A percentile compares a stretch with the other conserved stretches of the same genome.
These are phyloP conservation scores for Parascotia fuliginaria DNA, from an alignment of 2,888 invertebrate species.

Conservation along the genomic window DNA sequence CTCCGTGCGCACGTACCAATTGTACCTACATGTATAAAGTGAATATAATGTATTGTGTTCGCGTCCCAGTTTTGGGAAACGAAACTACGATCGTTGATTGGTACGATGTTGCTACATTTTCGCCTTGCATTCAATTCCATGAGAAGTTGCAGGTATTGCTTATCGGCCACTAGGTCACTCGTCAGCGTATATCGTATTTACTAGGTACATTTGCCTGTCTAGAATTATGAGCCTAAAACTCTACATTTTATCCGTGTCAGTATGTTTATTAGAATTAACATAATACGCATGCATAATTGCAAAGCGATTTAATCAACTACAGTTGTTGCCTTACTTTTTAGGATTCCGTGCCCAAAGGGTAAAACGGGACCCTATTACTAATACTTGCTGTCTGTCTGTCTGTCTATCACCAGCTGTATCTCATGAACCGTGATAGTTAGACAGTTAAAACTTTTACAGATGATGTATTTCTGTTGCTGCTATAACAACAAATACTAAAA, in stretches of 20 bases:
- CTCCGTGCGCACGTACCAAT: slow-evolving; percentile 62
- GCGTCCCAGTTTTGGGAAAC: slow-evolving; percentile 79
- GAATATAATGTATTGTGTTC: slow-evolving; percentile 63
- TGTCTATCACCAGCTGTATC: too few species aligned
- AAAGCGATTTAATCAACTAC: neutral
- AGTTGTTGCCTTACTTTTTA: neutral
- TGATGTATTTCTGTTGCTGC: too few species aligned
- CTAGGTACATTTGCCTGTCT: slow-evolving; percentile 38
- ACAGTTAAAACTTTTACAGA: too few species aligned
- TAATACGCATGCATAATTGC: slow-evolving; percentile 6
- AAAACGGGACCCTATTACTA: too few species aligned
- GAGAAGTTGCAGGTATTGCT: slow-evolving; percentile 76
- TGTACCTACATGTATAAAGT: slow-evolving; percentile 58
- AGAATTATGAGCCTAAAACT: slow-evolving; percentile 29
- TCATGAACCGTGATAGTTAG: too few species aligned
- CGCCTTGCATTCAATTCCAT: slow-evolving; percentile 81
- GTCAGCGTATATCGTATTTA: slow-evolving; percentile 58
- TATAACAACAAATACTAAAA: too few species aligned
- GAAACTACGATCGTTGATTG: slow-evolving; percentile 80
- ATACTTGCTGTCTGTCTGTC: too few species aligned
- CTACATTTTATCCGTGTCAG: slow-evolving; percentile 39
- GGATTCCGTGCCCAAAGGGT: neutral
- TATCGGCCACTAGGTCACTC: slow-evolving; percentile 75
- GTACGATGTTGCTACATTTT: slow-evolving; percentile 80
- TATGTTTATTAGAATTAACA: slow-evolving; percentile 19